Conservation (phyloP, 2,113 vertebrate genomes). For the Ailurus styani region DNA sequence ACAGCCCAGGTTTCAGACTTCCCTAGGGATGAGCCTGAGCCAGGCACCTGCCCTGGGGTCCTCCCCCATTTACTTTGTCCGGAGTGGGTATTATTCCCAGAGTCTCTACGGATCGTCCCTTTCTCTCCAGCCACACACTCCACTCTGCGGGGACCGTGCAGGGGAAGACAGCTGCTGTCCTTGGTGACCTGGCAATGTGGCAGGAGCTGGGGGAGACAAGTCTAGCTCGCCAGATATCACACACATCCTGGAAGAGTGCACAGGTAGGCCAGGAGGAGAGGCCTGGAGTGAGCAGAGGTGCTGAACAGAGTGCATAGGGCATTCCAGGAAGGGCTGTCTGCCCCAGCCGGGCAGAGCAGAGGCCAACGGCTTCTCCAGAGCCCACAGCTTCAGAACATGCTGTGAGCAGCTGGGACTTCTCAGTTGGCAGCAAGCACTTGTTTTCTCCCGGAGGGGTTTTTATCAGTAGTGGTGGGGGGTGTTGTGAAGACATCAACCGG, state of each 20-base stretch:
- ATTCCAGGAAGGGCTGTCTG: background rate
- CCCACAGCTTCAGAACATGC: no score
- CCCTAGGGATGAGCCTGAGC: background rate
- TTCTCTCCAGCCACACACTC: background rate
- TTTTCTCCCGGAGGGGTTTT: no score
- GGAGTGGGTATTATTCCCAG: background rate
- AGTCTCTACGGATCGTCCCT: background rate
- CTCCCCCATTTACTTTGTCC: background rate
- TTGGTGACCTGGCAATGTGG: background rate
- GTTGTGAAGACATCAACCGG: background rate
- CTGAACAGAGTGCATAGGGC: background rate
- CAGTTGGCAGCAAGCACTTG: no score
- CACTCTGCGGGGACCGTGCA: background rate
- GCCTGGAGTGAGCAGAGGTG: background rate
- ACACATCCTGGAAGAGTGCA: background rate
- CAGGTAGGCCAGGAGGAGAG: background rate
- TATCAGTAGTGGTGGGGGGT: background rate
- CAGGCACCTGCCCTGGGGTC: background rate
- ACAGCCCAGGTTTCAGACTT: background rate
- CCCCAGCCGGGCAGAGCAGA: background rate
- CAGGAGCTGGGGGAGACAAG: background rate
- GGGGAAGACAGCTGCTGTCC: background rate
- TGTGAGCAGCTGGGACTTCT: no score
- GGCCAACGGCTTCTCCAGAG: no score
- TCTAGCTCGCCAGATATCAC: background rate